A percentile compares a stretch with the other conserved stretches of the same genome.
Evolutionary conservation across 2,888 invertebrate genomes (phyloP).

Genomic region (Thumatha senex): DNA sequence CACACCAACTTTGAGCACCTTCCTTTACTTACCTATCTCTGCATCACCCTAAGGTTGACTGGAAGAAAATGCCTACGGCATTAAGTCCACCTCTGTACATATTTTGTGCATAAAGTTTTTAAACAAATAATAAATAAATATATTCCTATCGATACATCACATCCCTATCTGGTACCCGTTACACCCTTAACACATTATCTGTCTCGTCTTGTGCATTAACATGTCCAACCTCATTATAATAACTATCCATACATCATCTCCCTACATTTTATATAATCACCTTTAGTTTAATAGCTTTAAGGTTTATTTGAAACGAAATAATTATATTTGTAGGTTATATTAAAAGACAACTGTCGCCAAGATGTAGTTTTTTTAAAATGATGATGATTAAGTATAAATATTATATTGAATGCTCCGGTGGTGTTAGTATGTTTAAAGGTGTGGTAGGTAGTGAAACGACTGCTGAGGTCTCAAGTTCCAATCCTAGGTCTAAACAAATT

Average conservation of each 20-base stretch:
- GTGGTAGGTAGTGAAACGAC: no score
- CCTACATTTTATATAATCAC: constrained; percentile 10
- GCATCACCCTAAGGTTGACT: no score
- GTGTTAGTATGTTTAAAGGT: no score
- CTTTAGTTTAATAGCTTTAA: constrained; percentile 3
- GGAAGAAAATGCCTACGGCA: no score
- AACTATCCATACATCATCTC: constrained; percentile 32
- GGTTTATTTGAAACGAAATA: constrained; percentile 3
- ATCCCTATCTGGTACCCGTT: constrained; percentile 47
- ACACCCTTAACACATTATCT: constrained; percentile 63
- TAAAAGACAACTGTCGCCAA: constrained; percentile 31
- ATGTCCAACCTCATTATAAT: constrained; percentile 71
- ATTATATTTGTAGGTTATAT: constrained; percentile 8
- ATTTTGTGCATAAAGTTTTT: no score
- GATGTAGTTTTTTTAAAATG: constrained; percentile 22
- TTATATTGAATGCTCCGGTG: no score
- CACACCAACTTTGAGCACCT: no score
- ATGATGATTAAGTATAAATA: background rate
- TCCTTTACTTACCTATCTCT: no score
- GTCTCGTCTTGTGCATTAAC: constrained; percentile 70
- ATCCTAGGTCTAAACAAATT: no score
- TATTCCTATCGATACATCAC: constrained; percentile 14
- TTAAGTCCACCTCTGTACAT: no score
- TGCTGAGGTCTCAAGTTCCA: no score
- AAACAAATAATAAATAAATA: no score